These are phyloP conservation scores for Diadema setosum DNA, from an alignment of 35 echinoderm and acorn worm genomes.

Conservation along the genomic window DNA sequence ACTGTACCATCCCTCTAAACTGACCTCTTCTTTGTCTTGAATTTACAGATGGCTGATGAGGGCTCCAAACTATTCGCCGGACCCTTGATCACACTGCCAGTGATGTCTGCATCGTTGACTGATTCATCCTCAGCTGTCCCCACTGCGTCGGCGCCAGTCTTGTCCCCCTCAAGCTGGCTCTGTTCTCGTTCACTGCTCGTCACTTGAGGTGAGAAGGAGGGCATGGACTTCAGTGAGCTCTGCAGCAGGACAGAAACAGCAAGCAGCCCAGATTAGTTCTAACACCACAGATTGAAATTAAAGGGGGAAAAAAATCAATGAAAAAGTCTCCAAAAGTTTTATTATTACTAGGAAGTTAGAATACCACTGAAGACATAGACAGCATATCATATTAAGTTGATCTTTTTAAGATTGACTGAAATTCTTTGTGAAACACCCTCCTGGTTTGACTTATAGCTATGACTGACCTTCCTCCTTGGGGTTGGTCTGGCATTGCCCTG, in stretches of 20 bases:
- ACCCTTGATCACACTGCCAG: slow-evolving; percentile 43
- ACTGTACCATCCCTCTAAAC: too few relatives aligned
- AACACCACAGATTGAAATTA: too few relatives aligned
- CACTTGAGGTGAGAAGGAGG: slow-evolving; percentile 35
- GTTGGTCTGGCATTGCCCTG: not conserved
- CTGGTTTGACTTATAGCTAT: too few relatives aligned
- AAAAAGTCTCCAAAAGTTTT: too few relatives aligned
- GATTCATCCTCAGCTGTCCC: not conserved
- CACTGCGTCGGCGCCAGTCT: not conserved
- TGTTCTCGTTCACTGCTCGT: not conserved
- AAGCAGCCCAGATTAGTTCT: too few relatives aligned
- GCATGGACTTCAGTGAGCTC: slow-evolving; percentile 50
- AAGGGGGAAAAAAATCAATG: too few relatives aligned
- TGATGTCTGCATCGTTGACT: slow-evolving; percentile 38
- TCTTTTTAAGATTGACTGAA: too few relatives aligned
- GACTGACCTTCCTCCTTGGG: not conserved
- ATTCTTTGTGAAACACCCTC: too few relatives aligned
- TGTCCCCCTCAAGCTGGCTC: not conserved
- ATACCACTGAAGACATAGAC: too few relatives aligned
- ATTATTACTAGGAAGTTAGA: too few relatives aligned
- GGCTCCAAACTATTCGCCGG: not conserved
- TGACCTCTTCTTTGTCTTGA: slow-evolving; percentile 56
- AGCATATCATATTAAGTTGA: too few relatives aligned
- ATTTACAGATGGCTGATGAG: not conserved
- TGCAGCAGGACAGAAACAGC: not conserved